Conservation (phyloP, 2,888 invertebrate genomes). For the Conops quadrifasciatus region DNA sequence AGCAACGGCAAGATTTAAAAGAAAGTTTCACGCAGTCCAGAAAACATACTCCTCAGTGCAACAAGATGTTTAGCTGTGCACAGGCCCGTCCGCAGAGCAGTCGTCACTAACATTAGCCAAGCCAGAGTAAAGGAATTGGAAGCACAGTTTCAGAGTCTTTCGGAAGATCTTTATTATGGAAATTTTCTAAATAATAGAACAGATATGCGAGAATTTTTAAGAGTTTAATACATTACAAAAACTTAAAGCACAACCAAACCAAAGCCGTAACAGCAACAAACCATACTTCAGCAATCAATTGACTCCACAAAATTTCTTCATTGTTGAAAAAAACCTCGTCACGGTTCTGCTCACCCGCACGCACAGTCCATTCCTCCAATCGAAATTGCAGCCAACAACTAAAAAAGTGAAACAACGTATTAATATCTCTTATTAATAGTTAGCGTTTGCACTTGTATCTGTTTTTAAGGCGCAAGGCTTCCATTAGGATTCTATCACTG, state of each 20-base stretch:
- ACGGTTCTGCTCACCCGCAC: not conserved
- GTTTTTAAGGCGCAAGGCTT: no score
- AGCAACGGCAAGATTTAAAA: constrained; percentile 16
- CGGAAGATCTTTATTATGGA: no score
- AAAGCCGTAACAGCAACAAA: not conserved
- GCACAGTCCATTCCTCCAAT: not conserved
- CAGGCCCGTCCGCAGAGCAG: constrained; percentile 15
- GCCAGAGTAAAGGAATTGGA: no score
- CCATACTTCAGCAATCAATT: not conserved
- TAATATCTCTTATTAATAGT: not conserved
- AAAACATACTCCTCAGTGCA: constrained; percentile 19
- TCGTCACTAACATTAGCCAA: no score
- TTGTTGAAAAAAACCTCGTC: no score
- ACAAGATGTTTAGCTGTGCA: constrained; percentile 15
- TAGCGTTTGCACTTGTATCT: not conserved
- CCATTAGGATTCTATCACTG: no score
- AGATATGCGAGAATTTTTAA: no score
- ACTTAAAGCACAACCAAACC: not conserved
- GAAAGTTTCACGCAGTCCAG: constrained; percentile 29
- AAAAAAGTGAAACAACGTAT: no score
- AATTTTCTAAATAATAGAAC: no score
- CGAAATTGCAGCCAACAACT: not conserved
- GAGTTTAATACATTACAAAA: no score
- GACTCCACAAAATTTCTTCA: no score
- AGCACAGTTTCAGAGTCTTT: no score